A percentile compares a stretch with the other conserved stretches of the same genome.
Evolutionary conservation across 2,113 vertebrate species (phyloP).

Genomic region (Galbula dea): DNA sequence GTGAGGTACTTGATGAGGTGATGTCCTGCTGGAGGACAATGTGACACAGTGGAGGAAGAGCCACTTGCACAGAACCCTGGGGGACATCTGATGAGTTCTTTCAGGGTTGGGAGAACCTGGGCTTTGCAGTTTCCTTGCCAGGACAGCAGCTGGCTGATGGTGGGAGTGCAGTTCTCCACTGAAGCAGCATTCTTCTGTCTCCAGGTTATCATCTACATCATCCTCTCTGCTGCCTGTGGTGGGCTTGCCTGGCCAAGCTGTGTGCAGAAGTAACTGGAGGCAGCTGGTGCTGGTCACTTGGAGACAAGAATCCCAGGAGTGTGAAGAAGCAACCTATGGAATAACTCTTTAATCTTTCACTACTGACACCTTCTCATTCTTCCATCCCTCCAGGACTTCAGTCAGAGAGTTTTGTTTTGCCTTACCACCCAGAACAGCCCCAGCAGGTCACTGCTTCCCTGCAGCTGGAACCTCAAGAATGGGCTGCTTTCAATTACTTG

Average conservation of each 20-base stretch:
- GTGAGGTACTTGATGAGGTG: fast-evolving
- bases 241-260: constrained; percentile 88
- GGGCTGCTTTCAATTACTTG: constrained; percentile 33
- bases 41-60: not conserved
- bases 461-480: not conserved
- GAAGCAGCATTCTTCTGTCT: not conserved
- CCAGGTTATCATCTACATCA: constrained; percentile 89
- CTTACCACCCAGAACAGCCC: constrained; percentile 51
- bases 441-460: not conserved
- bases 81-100: fast-evolving
- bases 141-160: not conserved
- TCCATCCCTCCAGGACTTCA: constrained; percentile 50
- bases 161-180: fast-evolving
- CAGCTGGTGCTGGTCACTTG: not conserved
- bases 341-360: constrained; percentile 44
- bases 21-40: not conserved
- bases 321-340: constrained; percentile 30
- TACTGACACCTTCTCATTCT: constrained; percentile 50
- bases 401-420: constrained; percentile 46
- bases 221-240: constrained; percentile 85
- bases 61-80: fast-evolving
- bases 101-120: fast-evolving
- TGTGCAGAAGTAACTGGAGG: constrained; percentile 77
- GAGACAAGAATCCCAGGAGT: constrained; percentile 26
- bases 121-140: fast-evolving